Evolutionary conservation across 1,140 invertebrate genomes (phyloP).

Genomic region (Macrobrachium nipponense): DNA sequence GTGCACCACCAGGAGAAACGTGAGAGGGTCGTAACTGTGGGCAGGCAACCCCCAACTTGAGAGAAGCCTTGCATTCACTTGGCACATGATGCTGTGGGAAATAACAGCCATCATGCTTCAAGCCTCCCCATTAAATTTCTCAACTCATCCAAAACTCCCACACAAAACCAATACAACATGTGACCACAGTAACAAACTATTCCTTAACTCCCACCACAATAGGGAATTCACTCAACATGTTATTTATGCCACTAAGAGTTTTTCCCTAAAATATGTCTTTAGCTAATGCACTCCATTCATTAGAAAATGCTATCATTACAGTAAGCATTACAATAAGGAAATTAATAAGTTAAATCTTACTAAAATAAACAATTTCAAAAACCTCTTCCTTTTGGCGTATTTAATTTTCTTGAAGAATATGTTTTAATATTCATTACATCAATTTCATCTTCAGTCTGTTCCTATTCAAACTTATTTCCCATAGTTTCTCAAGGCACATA

Average conservation of each 20-base stretch:
- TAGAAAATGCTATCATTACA: no score
- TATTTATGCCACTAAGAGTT: no score
- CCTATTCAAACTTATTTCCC: no score
- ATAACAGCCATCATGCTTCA: constrained; percentile 55
- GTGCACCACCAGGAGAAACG: constrained; percentile 43
- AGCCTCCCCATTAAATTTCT: constrained; percentile 11
- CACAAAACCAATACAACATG: not conserved
- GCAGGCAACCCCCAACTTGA: constrained; percentile 48
- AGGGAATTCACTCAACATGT: no score
- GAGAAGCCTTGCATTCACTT: constrained; percentile 55
- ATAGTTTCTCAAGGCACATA: no score
- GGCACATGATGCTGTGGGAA: constrained; percentile 58
- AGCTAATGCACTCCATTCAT: not conserved
- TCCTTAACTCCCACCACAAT: not conserved
- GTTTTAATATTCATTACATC: no score
- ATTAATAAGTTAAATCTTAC: no score
- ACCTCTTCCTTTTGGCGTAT: no score
- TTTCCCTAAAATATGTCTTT: not conserved
- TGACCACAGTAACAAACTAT: not conserved
- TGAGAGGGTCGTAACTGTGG: constrained; percentile 40
- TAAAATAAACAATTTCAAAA: no score
- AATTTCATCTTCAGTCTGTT: no score
- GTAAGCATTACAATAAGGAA: no score
- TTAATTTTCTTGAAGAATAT: no score
- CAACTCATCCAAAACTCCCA: not conserved